phyloP scores from a whole-genome alignment of 1,140 invertebrate species.

The honey bee (Apis mellifera) region DNA sequence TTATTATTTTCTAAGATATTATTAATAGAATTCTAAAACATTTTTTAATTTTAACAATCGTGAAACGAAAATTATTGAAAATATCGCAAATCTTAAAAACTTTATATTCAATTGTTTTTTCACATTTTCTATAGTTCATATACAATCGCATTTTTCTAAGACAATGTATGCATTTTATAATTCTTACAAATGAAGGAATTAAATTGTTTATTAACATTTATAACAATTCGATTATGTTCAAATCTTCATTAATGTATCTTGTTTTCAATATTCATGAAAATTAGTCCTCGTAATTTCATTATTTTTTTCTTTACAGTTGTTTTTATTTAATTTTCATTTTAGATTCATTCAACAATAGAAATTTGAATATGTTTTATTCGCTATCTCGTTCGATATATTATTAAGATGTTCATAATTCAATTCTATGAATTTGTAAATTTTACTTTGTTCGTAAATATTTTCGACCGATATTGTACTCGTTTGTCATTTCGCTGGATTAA shows the following conservation, averaged over 20 bases:
- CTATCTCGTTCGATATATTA: background rate
- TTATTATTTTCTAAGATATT: background rate
- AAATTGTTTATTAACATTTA: background rate
- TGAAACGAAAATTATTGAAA: background rate
- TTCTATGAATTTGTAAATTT: background rate
- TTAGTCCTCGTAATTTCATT: no score
- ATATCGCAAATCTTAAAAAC: no score
- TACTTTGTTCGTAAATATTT: background rate
- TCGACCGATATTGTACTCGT: background rate
- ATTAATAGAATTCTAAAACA: background rate
- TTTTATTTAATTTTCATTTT: background rate
- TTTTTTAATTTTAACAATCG: background rate
- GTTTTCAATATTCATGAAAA: background rate
- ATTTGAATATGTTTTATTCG: background rate
- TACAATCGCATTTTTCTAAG: background rate
- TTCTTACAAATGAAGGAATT: background rate
- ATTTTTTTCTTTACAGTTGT: background rate
- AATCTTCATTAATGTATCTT: background rate
- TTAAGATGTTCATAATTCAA: background rate
- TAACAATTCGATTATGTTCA: background rate
- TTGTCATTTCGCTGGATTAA: background rate
- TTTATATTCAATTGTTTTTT: no score
- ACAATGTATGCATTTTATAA: background rate
- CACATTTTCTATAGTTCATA: background rate
- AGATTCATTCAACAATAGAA: background rate